Evolutionary conservation across 1,140 invertebrate species (phyloP).

Genomic region (Caerostris extrusa): DNA sequence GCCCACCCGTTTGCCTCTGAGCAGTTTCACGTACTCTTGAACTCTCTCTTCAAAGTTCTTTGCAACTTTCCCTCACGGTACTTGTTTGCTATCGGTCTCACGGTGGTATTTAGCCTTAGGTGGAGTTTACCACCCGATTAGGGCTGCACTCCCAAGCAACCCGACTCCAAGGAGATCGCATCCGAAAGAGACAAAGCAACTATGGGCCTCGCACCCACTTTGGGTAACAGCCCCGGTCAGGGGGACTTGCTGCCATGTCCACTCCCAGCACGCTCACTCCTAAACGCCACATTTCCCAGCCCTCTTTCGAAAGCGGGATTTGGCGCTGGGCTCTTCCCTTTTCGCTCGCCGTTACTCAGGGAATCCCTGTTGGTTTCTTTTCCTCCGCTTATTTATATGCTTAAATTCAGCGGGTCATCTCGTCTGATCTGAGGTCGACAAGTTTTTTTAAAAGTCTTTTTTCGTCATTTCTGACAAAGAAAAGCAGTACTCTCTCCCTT

Average conservation of each 20-base stretch:
- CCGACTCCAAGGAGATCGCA: conserved; percentile 81
- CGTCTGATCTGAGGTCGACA: conserved; percentile 86
- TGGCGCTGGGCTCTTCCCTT: conserved; percentile 84
- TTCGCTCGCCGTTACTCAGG: conserved; percentile 82
- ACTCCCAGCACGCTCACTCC: conserved; percentile 82
- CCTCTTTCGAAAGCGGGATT: conserved; percentile 79
- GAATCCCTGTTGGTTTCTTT: conserved; percentile 95
- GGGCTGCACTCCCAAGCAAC: conserved; percentile 68
- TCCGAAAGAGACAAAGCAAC: conserved; percentile 88
- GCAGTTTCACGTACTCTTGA: conserved; percentile 90
- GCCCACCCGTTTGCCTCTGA: conserved; percentile 86
- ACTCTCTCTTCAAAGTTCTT: conserved; percentile 95
- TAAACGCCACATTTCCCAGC: conserved; percentile 87
- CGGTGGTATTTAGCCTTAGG: conserved; percentile 92
- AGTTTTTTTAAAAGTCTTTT: background rate
- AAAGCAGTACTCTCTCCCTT: too few relatives aligned
- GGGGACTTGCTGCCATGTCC: conserved; percentile 78
- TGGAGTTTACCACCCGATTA: conserved; percentile 91
- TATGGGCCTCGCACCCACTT: conserved; percentile 85
- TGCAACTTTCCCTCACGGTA: conserved; percentile 91
- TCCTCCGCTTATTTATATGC: conserved; percentile 95
- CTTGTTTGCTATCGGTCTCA: conserved; percentile 87
- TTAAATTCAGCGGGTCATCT: conserved; percentile 91
- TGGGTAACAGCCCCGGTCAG: conserved; percentile 84
- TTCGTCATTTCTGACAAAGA: too few relatives aligned